A percentile compares a stretch with the other conserved stretches of the same genome.
Conservation (phyloP, 2,113 vertebrate species). For the Tachysurus vachellii region DNA sequence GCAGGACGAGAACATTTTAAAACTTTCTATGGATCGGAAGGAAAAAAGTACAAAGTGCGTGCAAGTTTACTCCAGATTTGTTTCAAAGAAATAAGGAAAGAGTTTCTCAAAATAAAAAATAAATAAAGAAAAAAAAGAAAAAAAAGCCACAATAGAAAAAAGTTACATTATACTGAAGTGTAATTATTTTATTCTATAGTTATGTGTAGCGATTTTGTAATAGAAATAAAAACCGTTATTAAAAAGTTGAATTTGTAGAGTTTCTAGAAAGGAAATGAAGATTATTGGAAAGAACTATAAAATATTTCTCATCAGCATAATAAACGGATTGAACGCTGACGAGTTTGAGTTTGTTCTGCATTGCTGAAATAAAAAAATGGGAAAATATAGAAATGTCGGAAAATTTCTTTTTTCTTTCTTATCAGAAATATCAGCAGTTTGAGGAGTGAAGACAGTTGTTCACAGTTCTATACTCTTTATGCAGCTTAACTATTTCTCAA, state of each 20-base stretch:
- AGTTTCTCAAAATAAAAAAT: background rate
- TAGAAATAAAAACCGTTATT: background rate
- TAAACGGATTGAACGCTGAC: background rate
- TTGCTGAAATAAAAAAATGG: too few species aligned
- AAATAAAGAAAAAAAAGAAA: background rate
- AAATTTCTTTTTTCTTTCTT: background rate
- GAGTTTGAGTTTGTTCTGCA: background rate
- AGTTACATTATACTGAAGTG: background rate
- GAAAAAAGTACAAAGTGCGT: background rate
- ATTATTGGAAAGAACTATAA: background rate
- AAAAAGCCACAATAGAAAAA: background rate
- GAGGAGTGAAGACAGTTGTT: too few species aligned
- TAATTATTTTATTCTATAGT: background rate
- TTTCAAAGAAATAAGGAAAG: background rate
- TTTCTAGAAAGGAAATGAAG: background rate
- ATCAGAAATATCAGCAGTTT: background rate
- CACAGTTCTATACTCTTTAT: background rate
- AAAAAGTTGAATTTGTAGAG: background rate
- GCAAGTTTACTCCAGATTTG: background rate
- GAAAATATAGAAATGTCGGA: background rate
- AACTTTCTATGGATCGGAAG: background rate
- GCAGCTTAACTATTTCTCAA: background rate
- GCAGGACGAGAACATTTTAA: background rate
- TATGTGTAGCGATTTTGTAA: background rate
- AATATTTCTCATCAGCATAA: background rate